Base-by-base conservation (phyloP, 92 coral and sea anemone species). In the Porites cylindrica region DNA sequence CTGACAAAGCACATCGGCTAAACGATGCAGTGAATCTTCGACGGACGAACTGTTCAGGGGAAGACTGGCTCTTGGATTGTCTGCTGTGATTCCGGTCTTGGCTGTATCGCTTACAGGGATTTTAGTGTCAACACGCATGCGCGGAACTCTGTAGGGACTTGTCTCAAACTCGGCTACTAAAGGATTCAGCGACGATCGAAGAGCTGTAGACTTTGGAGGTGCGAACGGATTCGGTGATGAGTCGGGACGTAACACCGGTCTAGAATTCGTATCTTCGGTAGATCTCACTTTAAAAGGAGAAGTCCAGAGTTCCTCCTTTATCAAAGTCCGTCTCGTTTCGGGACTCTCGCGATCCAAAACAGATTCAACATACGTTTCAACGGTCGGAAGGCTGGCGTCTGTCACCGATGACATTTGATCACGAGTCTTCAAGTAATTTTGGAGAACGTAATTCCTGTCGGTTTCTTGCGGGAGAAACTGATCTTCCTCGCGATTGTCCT, bases 341-440 rank as follows among this genome's bases (percentile, higher is more conserved):
- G 79, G 43, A 17, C 8, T 51, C 54, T 75, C 65, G 8, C 32
- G 32, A 29, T 54, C 14, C 9, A 75, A 75, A 8, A 19, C 21
- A 3, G 79, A 75, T 54, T n/a, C 50, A 52, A 75, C n/a, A 58
- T 75, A 21, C 64, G 64, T 75, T 65, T 43, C 63, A 2, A 53
- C 79, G 4, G 50, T 72, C 76, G 1, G 32, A 50, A 43, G 43
- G 56, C 11, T 58, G n/a, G 43, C 50, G 54, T 75, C n/a, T 53
- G 64, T 6, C 7, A 70, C 86, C 8, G 86, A 56, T 43, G 66
- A 56, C 26, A 54, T 59, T 14, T 82, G 86, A 43, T 29, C 32
- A 29, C 4, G 32, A 29, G 75, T 80, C n/a, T 69, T 18, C 64
- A 80, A 38, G 52, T 82, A 82, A 53, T 69, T 82, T 72, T 24